A percentile compares a stretch with the other conserved stretches of the same genome.
Conservation (phyloP, 2,797 vertebrate genomes). For the Sandelia bainsii region DNA sequence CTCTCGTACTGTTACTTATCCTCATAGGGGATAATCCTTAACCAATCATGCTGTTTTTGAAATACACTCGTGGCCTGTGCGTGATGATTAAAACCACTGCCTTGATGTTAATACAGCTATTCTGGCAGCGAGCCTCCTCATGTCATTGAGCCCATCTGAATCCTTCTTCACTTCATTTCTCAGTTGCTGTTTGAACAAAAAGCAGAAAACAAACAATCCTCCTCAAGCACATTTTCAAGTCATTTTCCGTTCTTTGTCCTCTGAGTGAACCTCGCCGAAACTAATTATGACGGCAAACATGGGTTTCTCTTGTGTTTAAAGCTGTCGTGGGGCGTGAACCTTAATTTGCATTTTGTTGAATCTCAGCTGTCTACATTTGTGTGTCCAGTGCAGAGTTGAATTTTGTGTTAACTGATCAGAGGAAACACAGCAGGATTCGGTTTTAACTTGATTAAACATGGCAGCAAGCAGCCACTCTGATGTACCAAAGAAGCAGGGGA, state of each 20-base stretch:
- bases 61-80: neutral
- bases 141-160: neutral
- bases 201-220: slow-evolving; percentile 25
- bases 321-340: slow-evolving; percentile 1
- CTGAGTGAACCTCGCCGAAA: slow-evolving; percentile 3
- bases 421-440: neutral
- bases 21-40: too few species aligned
- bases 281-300: slow-evolving; percentile 51
- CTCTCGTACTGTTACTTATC: too few species aligned
- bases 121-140: neutral
- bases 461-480: too few species aligned
- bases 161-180: slow-evolving; percentile 1
- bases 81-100: neutral
- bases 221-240: neutral
- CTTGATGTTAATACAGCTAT: neutral
- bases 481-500: neutral
- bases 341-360: slow-evolving; percentile 39
- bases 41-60: neutral
- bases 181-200: slow-evolving; percentile 32
- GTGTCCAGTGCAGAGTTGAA: neutral
- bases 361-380: slow-evolving; percentile 20
- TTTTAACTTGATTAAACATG: neutral
- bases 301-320: slow-evolving; percentile 23
- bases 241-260: slow-evolving; percentile 24
- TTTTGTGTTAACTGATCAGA: neutral